Conservation (phyloP, 2,113 vertebrate species). For the Clarias gariepinus region DNA sequence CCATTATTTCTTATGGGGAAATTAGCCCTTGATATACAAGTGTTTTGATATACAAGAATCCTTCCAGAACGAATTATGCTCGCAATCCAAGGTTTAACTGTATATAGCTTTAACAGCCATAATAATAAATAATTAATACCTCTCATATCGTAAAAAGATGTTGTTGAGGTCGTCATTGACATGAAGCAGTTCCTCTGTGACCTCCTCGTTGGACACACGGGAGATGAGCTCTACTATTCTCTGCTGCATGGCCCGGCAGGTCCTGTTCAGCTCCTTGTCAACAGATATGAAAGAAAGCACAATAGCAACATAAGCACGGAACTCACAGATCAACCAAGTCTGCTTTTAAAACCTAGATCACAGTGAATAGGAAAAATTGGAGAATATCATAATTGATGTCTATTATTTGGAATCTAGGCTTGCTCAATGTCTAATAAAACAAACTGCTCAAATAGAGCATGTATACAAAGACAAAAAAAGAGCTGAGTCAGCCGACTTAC, state of each 20-base stretch:
- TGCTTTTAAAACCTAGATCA: neutral
- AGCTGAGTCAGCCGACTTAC: slow-evolving; percentile 63
- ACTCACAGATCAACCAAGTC: neutral
- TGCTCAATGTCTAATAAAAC: neutral
- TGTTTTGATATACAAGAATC: too few species aligned
- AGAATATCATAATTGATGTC: neutral
- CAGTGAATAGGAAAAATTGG: neutral
- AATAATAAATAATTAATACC: slow-evolving; percentile 64
- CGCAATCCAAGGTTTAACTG: too few species aligned
- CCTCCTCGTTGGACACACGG: slow-evolving; percentile 90
- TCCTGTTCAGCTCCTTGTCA: slow-evolving; percentile 90
- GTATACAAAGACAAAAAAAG: neutral
- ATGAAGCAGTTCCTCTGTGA: slow-evolving; percentile 93
- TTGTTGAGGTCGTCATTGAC: slow-evolving; percentile 98
- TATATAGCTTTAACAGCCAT: neutral
- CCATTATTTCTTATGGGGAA: too few species aligned
- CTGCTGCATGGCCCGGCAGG: slow-evolving; percentile 95
- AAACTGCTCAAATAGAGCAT: neutral
- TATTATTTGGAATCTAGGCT: neutral
- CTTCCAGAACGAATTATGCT: too few species aligned
- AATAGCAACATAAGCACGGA: neutral
- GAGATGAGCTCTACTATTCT: slow-evolving; percentile 95
- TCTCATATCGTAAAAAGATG: slow-evolving; percentile 92
- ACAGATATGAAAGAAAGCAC: neutral
- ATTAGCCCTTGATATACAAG: too few species aligned